A percentile compares a stretch with the other conserved stretches of the same genome.
Conservation (phyloP, 2,888 invertebrate genomes). For the Hydriomena furcata region DNA sequence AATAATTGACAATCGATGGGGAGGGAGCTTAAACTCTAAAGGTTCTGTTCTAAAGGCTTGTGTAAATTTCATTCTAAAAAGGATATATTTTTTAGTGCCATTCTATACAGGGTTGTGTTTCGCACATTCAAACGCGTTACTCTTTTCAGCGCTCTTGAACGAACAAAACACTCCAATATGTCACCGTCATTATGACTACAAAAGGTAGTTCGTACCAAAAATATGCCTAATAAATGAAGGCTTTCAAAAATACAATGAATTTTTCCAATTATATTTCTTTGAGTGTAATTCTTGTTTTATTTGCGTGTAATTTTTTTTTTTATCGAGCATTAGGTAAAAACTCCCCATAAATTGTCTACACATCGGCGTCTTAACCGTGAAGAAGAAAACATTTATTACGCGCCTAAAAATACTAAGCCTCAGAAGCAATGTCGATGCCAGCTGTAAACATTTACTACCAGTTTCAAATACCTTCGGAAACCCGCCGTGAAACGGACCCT, state of each 20-base stretch:
- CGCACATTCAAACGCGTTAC: too few species aligned
- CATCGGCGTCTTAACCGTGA: slow-evolving; percentile 59
- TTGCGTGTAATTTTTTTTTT: background rate
- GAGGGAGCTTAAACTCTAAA: slow-evolving; percentile 28
- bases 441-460: slow-evolving; percentile 76
- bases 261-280: too few species aligned
- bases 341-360: slow-evolving; percentile 62
- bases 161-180: too few species aligned
- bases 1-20: slow-evolving; percentile 56
- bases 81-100: too few species aligned
- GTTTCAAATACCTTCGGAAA: slow-evolving; percentile 68
- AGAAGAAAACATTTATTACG: slow-evolving; percentile 82
- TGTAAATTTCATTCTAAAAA: too few species aligned
- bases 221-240: too few species aligned
- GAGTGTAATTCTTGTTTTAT: too few species aligned
- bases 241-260: too few species aligned
- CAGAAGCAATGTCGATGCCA: slow-evolving; percentile 80
- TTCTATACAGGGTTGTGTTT: too few species aligned
- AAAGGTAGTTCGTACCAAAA: too few species aligned
- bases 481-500: slow-evolving; percentile 26
- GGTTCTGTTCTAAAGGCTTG: background rate
- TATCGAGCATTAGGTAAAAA: slow-evolving; percentile 1
- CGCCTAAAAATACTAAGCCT: slow-evolving; percentile 82
- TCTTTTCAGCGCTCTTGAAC: too few species aligned
- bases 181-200: too few species aligned